Base-by-base conservation (phyloP, 2,113 vertebrate genomes). In the Scomber japonicus region DNA sequence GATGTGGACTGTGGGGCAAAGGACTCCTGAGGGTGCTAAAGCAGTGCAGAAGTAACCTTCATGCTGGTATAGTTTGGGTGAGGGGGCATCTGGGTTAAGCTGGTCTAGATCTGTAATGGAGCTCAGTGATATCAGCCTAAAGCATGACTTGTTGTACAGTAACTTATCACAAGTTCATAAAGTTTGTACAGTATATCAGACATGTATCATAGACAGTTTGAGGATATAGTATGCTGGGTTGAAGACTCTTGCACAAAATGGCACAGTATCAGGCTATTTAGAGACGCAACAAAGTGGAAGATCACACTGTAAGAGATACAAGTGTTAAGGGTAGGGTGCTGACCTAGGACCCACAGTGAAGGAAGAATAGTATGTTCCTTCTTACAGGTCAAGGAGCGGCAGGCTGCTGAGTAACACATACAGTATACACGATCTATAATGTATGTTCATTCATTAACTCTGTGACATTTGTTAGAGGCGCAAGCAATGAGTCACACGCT, bases 201-300 rank as follows among this genome's bases (percentile, higher is more conserved):
- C 24, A 40, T 40, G 12, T 64, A 19, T 31, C 15, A 27, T 15
- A 64, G 53, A 53, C 16, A 30, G 45, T 62, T 49, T 61, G 30
- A 21, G 63, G 46, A 70, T 72, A 44, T 48, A 59, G 31, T n/a
- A 13, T 14, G 45, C 49, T 74, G 27, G 27, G 57, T 24, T 54
- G 35, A 49, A 67, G 59, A 80, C 65, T 71, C 13, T 19, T 51
- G 19, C 63, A n/a, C 61, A 51, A 61, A 53, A 69, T 82, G 19
- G 80, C 46, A 59, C 59, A 69, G 53, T 82, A 81, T 81, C 83
- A 51, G 55, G 9, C 11, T 15, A 14, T 11, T 24, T 2, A 50
- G 51, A 92, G 88, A 91, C 82, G 51, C 60, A 91, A 91, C 85
- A 92, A 44, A 53, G 30, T 49, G 24, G 24, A 54, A 61, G 35